phyloP scores from a whole-genome alignment of 1,140 invertebrate genomes.

The Drosophila kohkoa region DNA sequence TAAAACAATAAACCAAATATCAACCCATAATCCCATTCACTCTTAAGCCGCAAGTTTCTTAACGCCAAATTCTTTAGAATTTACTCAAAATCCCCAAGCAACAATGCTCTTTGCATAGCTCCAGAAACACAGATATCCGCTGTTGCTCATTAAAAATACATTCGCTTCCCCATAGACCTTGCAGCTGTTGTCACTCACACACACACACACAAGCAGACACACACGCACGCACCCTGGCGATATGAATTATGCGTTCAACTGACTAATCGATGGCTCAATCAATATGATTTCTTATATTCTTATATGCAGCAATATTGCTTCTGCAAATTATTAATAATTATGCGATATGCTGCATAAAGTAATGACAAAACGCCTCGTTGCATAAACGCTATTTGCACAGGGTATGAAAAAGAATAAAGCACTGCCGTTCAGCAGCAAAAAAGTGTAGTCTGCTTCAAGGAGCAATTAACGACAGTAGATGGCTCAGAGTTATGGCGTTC shows the following conservation, averaged over 20 bases:
- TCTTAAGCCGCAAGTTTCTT: too few relatives aligned
- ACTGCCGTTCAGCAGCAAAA: slow-evolving; percentile 51
- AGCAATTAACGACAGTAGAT: slow-evolving; percentile 81
- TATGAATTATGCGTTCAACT: not conserved
- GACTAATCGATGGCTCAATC: not conserved
- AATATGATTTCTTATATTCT: not conserved
- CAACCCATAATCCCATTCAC: too few relatives aligned
- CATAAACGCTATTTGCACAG: slow-evolving; percentile 5
- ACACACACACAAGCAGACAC: not conserved
- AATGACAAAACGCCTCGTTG: not conserved
- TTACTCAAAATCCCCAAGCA: too few relatives aligned
- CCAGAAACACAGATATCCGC: not conserved
- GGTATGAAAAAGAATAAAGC: slow-evolving; percentile 33
- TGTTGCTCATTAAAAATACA: slow-evolving; percentile 6
- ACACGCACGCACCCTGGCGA: not conserved
- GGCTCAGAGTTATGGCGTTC: slow-evolving; percentile 73
- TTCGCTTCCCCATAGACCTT: not conserved
- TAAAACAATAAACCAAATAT: too few relatives aligned
- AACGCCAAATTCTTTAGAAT: too few relatives aligned
- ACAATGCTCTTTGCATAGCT: not conserved
- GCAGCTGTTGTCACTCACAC: slow-evolving; percentile 3
- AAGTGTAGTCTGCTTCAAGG: slow-evolving; percentile 78
- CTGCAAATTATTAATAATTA: slow-evolving; percentile 4
- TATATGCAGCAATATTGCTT: not conserved
- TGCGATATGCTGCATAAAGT: not conserved